These are phyloP conservation scores for Drosophila truncata DNA, from an alignment of 1,140 invertebrate species.

Conservation along the genomic window DNA sequence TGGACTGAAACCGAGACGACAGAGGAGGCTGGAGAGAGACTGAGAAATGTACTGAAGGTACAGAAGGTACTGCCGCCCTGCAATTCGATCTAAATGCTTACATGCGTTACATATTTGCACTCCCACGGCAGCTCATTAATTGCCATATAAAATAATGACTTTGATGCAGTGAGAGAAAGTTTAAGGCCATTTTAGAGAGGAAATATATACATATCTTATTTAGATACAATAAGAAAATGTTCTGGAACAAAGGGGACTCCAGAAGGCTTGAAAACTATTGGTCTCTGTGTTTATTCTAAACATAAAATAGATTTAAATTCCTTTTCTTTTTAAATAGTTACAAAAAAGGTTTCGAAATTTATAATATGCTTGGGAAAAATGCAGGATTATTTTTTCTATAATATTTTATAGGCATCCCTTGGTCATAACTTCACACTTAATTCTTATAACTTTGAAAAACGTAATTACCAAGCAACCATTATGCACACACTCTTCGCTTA, in stretches of 20 bases:
- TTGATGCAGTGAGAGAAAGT: slow-evolving; percentile 27
- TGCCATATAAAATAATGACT: slow-evolving; percentile 74
- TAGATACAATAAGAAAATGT: neutral
- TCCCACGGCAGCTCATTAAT: slow-evolving; percentile 75
- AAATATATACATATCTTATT: neutral
- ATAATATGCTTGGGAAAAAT: no score
- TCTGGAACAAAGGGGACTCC: no score
- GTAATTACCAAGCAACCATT: slow-evolving; percentile 4
- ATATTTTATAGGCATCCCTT: neutral
- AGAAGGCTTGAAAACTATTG: no score
- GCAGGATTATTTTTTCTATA: neutral
- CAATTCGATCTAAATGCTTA: slow-evolving; percentile 53
- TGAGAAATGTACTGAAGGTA: neutral
- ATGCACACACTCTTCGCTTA: slow-evolving; percentile 6
- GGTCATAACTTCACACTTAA: neutral
- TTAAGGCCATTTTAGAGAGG: neutral
- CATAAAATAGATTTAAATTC: neutral
- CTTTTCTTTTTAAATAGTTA: no score
- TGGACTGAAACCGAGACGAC: slow-evolving; percentile 9
- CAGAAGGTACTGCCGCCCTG: slow-evolving; percentile 10
- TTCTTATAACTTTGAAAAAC: neutral
- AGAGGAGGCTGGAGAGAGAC: neutral
- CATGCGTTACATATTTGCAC: slow-evolving; percentile 61
- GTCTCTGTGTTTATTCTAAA: neutral
- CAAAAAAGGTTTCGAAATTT: neutral